Percentiles rank a stretch among this genome's conserved stretches.
Evolutionary conservation across 2,797 vertebrate genomes (phyloP).

Genomic region (Chloroceryle amazona): DNA sequence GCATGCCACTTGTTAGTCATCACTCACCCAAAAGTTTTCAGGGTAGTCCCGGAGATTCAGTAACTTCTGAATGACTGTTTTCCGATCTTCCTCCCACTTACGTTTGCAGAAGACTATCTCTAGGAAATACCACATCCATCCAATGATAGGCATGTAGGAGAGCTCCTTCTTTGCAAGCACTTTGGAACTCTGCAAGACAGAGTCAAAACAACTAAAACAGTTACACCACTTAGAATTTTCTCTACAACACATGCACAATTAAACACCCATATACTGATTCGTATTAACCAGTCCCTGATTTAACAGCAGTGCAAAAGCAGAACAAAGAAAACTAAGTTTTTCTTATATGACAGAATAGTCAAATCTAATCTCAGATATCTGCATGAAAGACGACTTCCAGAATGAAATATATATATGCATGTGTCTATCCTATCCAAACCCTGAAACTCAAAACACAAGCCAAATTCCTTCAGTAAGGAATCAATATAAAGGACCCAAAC

Average conservation of each 20-base stretch:
- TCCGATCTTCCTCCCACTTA: slow-evolving; percentile 95
- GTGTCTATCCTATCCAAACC: neutral
- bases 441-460: neutral
- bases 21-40: slow-evolving; percentile 91
- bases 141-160: slow-evolving; percentile 92
- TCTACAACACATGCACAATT: neutral
- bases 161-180: slow-evolving; percentile 96
- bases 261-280: neutral
- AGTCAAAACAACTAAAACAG: neutral
- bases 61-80: slow-evolving; percentile 86
- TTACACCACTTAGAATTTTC: neutral
- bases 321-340: neutral
- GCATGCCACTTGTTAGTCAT: neutral
- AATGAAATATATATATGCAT: neutral
- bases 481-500: neutral
- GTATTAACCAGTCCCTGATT: neutral
- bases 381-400: neutral
- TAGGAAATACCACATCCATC: slow-evolving; percentile 99
- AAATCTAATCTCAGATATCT: neutral
- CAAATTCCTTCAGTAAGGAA: neutral
- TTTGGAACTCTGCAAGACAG: slow-evolving; percentile 90
- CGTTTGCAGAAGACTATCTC: slow-evolving; percentile 98
- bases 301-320: neutral
- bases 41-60: slow-evolving; percentile 92
- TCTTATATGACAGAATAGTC: neutral